A percentile compares a stretch with the other conserved stretches of the same genome.
Evolutionary conservation across 2,888 invertebrate genomes (phyloP).

Genomic region (Spisula subtruncata): DNA sequence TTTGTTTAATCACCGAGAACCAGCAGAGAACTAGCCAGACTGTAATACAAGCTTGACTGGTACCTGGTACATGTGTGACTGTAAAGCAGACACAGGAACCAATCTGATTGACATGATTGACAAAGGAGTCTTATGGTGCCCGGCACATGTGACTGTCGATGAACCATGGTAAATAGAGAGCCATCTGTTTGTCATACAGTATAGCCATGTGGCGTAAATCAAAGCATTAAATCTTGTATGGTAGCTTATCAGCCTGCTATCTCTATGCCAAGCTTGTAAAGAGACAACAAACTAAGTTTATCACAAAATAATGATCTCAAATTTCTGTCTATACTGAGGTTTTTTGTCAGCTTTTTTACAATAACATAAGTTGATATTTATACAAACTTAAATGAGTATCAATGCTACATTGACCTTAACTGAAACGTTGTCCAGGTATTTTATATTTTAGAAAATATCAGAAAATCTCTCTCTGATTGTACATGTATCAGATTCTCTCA

Average conservation of each 20-base stretch:
- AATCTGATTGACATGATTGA: slow-evolving; percentile 52
- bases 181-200: slow-evolving; percentile 60
- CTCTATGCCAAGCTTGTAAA: background rate
- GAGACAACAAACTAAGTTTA: background rate
- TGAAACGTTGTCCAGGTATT: background rate
- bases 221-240: background rate
- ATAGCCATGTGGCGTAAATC: slow-evolving; percentile 24
- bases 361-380: background rate
- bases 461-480: too few relatives aligned
- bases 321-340: slow-evolving; percentile 2
- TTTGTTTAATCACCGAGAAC: background rate
- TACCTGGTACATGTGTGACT: background rate
- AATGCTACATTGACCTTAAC: background rate
- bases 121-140: slow-evolving; percentile 34
- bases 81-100: slow-evolving; percentile 26
- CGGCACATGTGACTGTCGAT: slow-evolving; percentile 58
- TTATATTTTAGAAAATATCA: too few relatives aligned
- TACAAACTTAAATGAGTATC: background rate
- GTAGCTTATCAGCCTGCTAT: slow-evolving; percentile 21
- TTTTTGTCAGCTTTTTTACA: background rate
- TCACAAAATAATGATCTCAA: slow-evolving; percentile 17
- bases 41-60: background rate
- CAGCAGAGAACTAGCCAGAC: background rate
- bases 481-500: too few relatives aligned
- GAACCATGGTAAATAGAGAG: slow-evolving; percentile 59